Conservation (phyloP, 2,797 vertebrate species). For the Micropoecilia bifurca region DNA sequence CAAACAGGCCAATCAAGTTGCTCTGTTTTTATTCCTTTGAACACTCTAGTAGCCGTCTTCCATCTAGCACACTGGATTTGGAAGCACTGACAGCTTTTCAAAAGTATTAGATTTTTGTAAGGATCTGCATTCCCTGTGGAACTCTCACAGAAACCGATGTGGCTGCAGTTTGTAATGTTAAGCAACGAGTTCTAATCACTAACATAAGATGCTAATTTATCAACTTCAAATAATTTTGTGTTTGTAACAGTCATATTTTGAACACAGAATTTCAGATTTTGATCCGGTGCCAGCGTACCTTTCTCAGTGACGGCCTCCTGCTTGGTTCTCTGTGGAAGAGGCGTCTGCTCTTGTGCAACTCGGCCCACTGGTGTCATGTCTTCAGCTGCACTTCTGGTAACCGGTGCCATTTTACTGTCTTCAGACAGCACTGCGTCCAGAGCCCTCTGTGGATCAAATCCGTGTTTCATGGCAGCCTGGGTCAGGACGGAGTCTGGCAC, state of each 20-base stretch:
- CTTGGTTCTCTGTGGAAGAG: slow-evolving; percentile 66
- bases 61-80: background rate
- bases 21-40: background rate
- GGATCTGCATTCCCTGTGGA: background rate
- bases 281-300: slow-evolving; percentile 64
- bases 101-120: background rate
- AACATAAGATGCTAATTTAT: background rate
- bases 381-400: slow-evolving; percentile 49
- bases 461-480: slow-evolving; percentile 86
- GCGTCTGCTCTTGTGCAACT: slow-evolving; percentile 64
- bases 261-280: background rate
- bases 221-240: background rate
- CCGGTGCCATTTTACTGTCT: slow-evolving; percentile 69
- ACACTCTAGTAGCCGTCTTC: background rate
- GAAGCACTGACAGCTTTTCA: background rate
- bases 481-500: slow-evolving; percentile 87
- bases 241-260: background rate
- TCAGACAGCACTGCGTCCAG: slow-evolving; percentile 89
- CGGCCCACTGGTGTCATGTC: slow-evolving; percentile 15
- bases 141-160: background rate
- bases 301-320: slow-evolving; percentile 63
- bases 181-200: background rate
- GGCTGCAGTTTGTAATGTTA: background rate
- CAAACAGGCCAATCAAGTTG: background rate
- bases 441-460: slow-evolving; percentile 91